Evolutionary conservation across 2,797 vertebrate genomes (phyloP), one percentile per base, ranked within the genome.

Genomic region (Manis crassicaudata): DNA sequence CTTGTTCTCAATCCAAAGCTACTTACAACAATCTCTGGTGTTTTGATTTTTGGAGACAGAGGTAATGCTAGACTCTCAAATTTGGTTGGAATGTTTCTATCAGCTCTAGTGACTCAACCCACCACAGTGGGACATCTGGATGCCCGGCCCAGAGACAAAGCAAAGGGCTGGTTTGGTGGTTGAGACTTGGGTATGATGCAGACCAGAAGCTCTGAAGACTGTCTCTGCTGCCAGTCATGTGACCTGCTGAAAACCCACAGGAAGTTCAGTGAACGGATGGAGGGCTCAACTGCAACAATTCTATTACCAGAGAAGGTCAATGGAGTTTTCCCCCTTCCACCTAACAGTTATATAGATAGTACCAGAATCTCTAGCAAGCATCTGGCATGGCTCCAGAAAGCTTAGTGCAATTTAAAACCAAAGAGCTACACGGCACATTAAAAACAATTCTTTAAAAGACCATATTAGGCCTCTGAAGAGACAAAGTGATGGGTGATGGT

Each of bases 211-310:
- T 93, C 3, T 96, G 96, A 96, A 98, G 98, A 97, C 98, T 94
- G 97, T 98, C 98, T 98, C 97, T 43, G 17, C 90, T 96, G 97
- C 96, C 98, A 97, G 96, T 98, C 98, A 98, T 68, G 83, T 92
- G 98, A 98, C 97, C 98, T 40, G 96, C 97, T 97, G 98, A 97
- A 98, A 98, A 98, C 98, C 98, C 98, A 98, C 98, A 98, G 98
- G 98, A 98, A 98, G 98, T 96, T 97, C 79, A 88, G 97, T 23
- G 95, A 98, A 97, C 98, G 98, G 98, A 98, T 96, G 93, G 80
- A 98, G 97, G 96, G 96, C 92, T 96, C 72, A 97, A 94, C 93
- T 95, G 98, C 87, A 93, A 50, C 85, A 95, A 97, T 91, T 96
- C 97, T 94, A 81, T 94, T 76, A 97, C 97, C 96, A 12, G 96